phyloP scores from a whole-genome alignment of 1,140 invertebrate genomes.

The Philotrypesis tridentata region DNA sequence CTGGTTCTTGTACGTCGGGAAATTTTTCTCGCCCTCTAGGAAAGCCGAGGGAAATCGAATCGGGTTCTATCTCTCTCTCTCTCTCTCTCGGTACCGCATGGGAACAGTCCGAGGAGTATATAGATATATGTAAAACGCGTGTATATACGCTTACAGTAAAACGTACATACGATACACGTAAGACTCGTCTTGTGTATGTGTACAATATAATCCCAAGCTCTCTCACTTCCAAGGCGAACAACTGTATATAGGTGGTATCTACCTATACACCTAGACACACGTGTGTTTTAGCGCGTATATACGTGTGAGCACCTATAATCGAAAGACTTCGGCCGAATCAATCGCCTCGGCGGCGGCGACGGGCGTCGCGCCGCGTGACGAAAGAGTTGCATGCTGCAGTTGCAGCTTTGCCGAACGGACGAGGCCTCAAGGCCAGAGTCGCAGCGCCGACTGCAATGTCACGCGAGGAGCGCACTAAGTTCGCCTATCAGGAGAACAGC shows the following conservation, averaged over 20 bases:
- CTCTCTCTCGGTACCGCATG: too few species aligned
- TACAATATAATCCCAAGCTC: neutral
- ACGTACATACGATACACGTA: neutral
- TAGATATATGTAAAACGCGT: too few species aligned
- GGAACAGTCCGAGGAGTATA: too few species aligned
- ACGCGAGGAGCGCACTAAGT: constrained; percentile 59
- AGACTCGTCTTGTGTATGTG: too few species aligned
- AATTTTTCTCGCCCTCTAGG: neutral
- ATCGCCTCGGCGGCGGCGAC: neutral
- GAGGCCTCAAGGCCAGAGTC: neutral
- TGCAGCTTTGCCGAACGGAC: neutral
- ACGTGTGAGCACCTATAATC: neutral
- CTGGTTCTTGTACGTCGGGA: too few species aligned
- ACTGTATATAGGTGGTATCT: neutral
- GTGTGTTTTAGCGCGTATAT: neutral
- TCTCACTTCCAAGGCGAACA: neutral
- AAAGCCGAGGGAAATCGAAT: neutral
- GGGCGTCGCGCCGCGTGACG: neutral
- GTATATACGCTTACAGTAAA: too few species aligned
- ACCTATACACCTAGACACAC: neutral
- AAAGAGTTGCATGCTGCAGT: neutral
- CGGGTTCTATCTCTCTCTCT: too few species aligned
- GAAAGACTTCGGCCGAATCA: neutral
- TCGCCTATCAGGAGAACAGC: constrained; percentile 53
- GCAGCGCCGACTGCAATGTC: constrained; percentile 46